Percentiles rank a stretch among this genome's conserved stretches.
These are phyloP conservation scores for Turnix velox DNA, from an alignment of 2,113 vertebrate species.

Conservation along the genomic window DNA sequence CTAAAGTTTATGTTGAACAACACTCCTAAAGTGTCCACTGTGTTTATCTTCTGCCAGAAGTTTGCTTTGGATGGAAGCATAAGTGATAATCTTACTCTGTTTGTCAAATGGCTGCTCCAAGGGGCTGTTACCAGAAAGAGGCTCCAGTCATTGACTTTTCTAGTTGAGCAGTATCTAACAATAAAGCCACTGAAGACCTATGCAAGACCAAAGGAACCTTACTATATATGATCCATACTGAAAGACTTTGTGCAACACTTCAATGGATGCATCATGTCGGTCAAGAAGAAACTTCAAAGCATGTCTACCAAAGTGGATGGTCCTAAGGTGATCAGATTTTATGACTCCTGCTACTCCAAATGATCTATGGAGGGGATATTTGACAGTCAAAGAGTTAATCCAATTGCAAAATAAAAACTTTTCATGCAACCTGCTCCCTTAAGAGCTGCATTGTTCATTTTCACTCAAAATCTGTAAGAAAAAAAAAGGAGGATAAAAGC, in stretches of 20 bases:
- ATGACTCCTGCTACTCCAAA: not conserved
- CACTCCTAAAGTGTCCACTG: fast-evolving
- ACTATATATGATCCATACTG: not conserved
- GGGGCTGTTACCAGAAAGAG: not conserved
- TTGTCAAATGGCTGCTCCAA: not conserved
- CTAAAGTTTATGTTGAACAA: fast-evolving
- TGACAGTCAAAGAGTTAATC: not conserved
- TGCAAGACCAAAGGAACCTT: not conserved
- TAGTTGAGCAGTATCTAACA: not conserved
- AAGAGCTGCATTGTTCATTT: constrained; percentile 2
- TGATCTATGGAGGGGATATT: not conserved
- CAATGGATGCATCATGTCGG: not conserved
- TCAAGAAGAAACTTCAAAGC: not conserved
- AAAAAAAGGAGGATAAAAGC: constrained; percentile 13
- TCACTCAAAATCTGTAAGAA: not conserved
- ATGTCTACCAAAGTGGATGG: not conserved
- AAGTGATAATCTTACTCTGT: not conserved
- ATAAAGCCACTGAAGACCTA: not conserved
- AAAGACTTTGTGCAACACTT: not conserved
- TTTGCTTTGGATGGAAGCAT: not conserved
- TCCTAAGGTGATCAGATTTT: not conserved
- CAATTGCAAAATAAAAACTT: not conserved
- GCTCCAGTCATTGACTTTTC: not conserved
- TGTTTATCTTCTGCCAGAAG: not conserved
- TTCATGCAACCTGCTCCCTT: not conserved